These are phyloP conservation scores for Tor tambroides DNA, from an alignment of 2,113 vertebrate genomes.

Conservation along the genomic window DNA sequence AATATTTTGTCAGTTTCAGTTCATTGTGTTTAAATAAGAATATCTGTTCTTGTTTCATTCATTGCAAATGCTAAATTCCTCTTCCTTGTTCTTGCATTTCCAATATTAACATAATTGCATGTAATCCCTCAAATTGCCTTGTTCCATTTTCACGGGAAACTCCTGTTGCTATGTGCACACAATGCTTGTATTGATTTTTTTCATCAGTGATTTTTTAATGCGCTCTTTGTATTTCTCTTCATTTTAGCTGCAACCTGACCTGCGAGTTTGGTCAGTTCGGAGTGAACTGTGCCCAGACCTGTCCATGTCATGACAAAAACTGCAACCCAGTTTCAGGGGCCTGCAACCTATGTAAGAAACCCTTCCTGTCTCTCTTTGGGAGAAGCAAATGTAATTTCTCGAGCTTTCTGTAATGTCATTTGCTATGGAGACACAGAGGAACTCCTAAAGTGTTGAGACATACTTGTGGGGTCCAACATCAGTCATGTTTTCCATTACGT, in stretches of 20 bases:
- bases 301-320: constrained; percentile 85
- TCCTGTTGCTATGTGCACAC: background rate
- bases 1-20: background rate
- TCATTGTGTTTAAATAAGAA: background rate
- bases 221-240: constrained; percentile 38
- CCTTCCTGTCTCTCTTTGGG: background rate
- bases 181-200: background rate
- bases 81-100: background rate
- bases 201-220: background rate
- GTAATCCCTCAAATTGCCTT: background rate
- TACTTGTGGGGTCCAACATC: constrained; percentile 26
- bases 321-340: constrained; percentile 89
- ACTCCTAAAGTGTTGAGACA: constrained; percentile 20
- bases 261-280: constrained; percentile 87
- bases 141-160: background rate
- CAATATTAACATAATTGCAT: background rate
- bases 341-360: constrained; percentile 90
- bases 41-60: background rate
- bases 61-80: background rate
- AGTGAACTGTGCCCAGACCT: constrained; percentile 89
- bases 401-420: constrained; percentile 23
- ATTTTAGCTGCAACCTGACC: constrained; percentile 89
- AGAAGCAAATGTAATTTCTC: background rate
- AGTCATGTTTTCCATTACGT: constrained; percentile 51
- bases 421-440: constrained; percentile 39